Percentiles rank a stretch among this genome's conserved stretches.
These are phyloP conservation scores for Panthera tigris DNA, from an alignment of 2,113 vertebrate genomes.

Conservation along the genomic window DNA sequence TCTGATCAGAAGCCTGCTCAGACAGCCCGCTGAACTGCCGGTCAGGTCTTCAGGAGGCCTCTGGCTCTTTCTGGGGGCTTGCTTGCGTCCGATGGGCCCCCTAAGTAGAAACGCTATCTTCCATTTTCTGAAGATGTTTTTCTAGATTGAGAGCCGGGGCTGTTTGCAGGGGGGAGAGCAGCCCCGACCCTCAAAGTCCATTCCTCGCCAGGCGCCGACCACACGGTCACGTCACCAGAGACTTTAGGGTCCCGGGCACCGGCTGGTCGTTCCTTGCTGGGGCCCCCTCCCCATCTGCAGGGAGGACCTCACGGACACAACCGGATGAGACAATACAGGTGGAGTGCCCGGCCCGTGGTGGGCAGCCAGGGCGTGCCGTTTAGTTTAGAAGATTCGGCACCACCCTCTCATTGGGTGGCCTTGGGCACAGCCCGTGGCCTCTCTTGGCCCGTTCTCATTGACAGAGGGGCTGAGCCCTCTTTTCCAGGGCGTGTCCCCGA, in stretches of 20 bases:
- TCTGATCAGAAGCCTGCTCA: too few relatives aligned
- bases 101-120: not conserved
- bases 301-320: rapidly evolving
- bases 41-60: not conserved
- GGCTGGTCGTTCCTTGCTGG: rapidly evolving
- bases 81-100: not conserved
- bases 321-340: rapidly evolving
- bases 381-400: rapidly evolving
- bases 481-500: not conserved
- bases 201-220: not conserved
- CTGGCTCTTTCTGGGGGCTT: not conserved
- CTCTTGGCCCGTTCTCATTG: rapidly evolving
- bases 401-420: not conserved
- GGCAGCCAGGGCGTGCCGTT: rapidly evolving
- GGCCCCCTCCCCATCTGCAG: too few relatives aligned
- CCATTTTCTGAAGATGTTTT: not conserved
- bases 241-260: rapidly evolving
- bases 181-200: rapidly evolving
- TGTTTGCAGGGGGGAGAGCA: not conserved
- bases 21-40: rapidly evolving
- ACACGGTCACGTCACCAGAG: rapidly evolving
- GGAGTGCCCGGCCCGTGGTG: rapidly evolving
- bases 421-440: not conserved
- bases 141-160: not conserved
- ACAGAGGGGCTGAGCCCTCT: not conserved